These are phyloP conservation scores for Discoglossus pictus DNA, from an alignment of 2,797 vertebrate genomes.

Conservation along the genomic window DNA sequence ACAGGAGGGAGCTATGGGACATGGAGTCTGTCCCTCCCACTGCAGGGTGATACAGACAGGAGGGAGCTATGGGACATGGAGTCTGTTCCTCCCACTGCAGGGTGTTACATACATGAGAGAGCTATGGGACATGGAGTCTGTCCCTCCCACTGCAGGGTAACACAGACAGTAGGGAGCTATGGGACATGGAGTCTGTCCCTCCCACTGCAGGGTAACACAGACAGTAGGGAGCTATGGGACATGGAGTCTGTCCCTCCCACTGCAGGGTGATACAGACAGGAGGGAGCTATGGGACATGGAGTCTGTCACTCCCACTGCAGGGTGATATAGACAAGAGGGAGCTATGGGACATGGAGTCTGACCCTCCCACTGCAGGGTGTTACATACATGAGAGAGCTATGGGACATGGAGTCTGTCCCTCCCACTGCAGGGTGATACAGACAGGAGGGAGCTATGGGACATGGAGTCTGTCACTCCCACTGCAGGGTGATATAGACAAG, in stretches of 20 bases:
- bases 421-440: too few species aligned
- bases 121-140: too few species aligned
- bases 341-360: neutral
- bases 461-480: neutral
- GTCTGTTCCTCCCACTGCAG: neutral
- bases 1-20: neutral
- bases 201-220: neutral
- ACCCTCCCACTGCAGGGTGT: neutral
- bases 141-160: too few species aligned
- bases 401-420: slow-evolving; percentile 14
- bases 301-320: neutral
- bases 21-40: slow-evolving; percentile 3
- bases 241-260: slow-evolving; percentile 3
- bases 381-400: slow-evolving; percentile 17
- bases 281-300: neutral
- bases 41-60: neutral
- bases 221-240: neutral
- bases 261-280: neutral
- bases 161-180: too few species aligned
- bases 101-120: too few species aligned
- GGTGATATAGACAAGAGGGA: too few species aligned
- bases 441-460: too few species aligned
- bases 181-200: neutral
- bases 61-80: neutral
- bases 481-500: slow-evolving; percentile 9